Conservation (phyloP, 2,113 vertebrate genomes). For the Sigmodon hispidus region DNA sequence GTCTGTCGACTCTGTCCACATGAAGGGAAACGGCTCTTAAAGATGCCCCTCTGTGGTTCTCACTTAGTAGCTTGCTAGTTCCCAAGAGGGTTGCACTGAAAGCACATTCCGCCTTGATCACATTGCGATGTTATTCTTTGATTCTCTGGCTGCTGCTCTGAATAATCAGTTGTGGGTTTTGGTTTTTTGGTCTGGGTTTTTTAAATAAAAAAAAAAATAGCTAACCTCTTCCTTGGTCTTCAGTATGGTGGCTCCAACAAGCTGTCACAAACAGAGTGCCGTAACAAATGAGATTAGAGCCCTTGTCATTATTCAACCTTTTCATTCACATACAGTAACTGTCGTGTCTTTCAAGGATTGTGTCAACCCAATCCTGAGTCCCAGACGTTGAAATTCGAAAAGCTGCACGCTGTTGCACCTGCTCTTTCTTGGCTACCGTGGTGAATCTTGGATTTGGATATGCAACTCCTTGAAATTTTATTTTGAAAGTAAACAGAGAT, state of each 20-base stretch:
- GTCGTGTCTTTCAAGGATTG: conserved; percentile 28
- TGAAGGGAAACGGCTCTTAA: conserved; percentile 6
- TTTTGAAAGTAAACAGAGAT: conserved; percentile 54
- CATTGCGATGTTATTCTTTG: conserved; percentile 35
- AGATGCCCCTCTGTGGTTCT: not conserved
- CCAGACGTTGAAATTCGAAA: conserved; percentile 62
- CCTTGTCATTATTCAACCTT: conserved; percentile 78
- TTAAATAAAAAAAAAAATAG: conserved; percentile 69
- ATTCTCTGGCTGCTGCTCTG: conserved; percentile 53
- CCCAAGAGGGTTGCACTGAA: conserved; percentile 38
- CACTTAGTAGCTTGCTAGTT: conserved; percentile 23
- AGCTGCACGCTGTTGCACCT: conserved; percentile 52
- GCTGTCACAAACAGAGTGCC: conserved; percentile 78
- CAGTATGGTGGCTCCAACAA: conserved; percentile 70
- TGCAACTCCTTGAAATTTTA: conserved; percentile 22
- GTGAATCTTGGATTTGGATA: conserved; percentile 42
- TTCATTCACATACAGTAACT: conserved; percentile 32
- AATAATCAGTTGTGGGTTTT: conserved; percentile 52
- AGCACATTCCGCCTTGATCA: not conserved
- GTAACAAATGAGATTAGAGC: conserved; percentile 80
- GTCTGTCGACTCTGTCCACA: not conserved
- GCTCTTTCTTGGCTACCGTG: not conserved
- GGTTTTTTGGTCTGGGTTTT: not conserved
- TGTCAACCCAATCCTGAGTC: not conserved
- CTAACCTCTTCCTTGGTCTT: conserved; percentile 72